Evolutionary conservation across 92 coral and sea anemone genomes (phyloP), one percentile per base, ranked within the genome.

Genomic region (Desmophyllum pertusum): DNA sequence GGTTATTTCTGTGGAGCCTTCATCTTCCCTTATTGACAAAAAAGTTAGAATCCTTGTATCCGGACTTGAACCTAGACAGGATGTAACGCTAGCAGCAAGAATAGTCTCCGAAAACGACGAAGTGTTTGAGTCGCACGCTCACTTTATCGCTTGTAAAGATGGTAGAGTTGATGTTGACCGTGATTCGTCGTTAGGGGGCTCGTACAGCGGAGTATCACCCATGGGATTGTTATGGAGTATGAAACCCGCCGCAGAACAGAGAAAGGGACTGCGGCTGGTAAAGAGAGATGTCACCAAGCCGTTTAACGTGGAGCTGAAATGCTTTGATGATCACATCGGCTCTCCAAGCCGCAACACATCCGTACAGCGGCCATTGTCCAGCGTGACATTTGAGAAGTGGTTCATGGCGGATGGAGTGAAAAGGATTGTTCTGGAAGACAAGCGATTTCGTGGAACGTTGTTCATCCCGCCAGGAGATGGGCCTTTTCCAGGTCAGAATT

Each of bases 211-310:
- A 6, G 59, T 89, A 11, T 89, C 85, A 40, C 89, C 92, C 33
- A 89, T 89, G 92, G 89, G 89, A 6, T 79, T 89, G 61, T 55
- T 89, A 14, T 89, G 92, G 92, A 85, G 89, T 61, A 46, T 85
- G 86, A 80, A 84, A 53, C 86, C 72, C 2, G 89, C 88, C 39
- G 83, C 89, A 17, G 89, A 83, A 11, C 92, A 89, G 77, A 84
- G 73, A 76, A 82, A 83, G 52, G 92, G 92, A 5, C 67, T 83
- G 27, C 61, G 89, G 52, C 82, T 89, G 21, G 7, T 69, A 30
- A 89, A 89, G 62, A 74, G 81, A 74, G 89, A 89, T 48, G 86
- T 85, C 21, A 78, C 89, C 6, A 84, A 31, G 39, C 89, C 92
- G 36, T 89, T 61, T 73, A 21, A 70, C 31, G 83, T 89, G 15